These are phyloP conservation scores for Anguilla marmorata DNA, from an alignment of 2,797 vertebrate genomes.

Conservation along the genomic window DNA sequence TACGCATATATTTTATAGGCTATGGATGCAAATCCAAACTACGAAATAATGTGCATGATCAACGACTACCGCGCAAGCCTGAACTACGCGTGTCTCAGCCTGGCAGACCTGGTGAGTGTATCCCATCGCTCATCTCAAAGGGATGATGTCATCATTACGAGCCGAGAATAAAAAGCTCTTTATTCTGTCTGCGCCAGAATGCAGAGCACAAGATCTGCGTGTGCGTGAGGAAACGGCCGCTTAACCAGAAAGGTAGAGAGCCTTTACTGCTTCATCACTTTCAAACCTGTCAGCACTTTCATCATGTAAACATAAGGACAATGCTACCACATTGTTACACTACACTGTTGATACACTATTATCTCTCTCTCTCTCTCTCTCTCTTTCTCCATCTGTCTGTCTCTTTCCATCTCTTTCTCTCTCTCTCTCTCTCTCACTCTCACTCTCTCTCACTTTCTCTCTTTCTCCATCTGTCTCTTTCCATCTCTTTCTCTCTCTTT, in stretches of 20 bases:
- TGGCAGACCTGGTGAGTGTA: conserved; percentile 85
- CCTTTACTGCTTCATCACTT: neutral
- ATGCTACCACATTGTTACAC: neutral
- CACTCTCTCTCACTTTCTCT: too few relatives aligned
- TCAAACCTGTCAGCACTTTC: neutral
- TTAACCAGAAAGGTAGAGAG: conserved; percentile 92
- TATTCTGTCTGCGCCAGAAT: conserved; percentile 70
- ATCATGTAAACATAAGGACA: too few relatives aligned
- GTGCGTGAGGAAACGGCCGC: conserved; percentile 90
- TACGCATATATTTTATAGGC: conserved; percentile 62
- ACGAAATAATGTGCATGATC: conserved; percentile 99
- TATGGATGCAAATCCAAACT: conserved; percentile 90
- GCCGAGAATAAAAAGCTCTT: neutral
- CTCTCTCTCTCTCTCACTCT: too few relatives aligned
- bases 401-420: too few relatives aligned
- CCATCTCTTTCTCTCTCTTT: too few relatives aligned
- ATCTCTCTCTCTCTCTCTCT: too few relatives aligned
- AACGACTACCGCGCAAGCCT: conserved; percentile 94
- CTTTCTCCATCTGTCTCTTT: too few relatives aligned
- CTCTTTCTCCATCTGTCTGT: too few relatives aligned
- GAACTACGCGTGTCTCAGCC: conserved; percentile 92
- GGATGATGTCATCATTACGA: neutral
- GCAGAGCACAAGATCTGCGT: conserved; percentile 98
- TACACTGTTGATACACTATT: neutral
- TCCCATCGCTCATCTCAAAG: neutral